A percentile compares a stretch with the other conserved stretches of the same genome.
Evolutionary conservation across 2,888 invertebrate species (phyloP).

Genomic region (Eretmocerus hayati): DNA sequence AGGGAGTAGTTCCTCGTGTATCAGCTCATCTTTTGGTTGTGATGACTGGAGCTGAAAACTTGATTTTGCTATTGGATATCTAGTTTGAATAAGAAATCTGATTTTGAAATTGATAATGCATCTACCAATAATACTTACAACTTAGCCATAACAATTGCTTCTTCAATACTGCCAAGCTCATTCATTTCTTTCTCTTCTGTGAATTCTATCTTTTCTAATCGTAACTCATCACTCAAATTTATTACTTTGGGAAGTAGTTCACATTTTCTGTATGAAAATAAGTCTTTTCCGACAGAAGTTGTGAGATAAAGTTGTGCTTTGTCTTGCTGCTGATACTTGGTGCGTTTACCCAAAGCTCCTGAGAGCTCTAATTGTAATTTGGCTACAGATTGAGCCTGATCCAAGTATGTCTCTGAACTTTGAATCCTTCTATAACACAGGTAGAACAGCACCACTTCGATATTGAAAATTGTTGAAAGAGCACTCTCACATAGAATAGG

Average conservation of each 20-base stretch:
- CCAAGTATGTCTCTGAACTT: constrained; percentile 62
- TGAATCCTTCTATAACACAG: constrained; percentile 67
- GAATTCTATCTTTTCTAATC: constrained; percentile 73
- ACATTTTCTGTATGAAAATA: constrained; percentile 45
- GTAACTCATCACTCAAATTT: constrained; percentile 76
- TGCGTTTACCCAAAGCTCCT: constrained; percentile 83
- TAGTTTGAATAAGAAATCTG: not conserved
- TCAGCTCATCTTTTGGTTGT: constrained; percentile 72
- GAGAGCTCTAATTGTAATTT: constrained; percentile 62
- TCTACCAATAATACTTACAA: constrained; percentile 55
- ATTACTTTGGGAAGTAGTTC: constrained; percentile 59
- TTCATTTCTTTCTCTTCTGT: constrained; percentile 52
- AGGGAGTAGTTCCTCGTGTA: constrained; percentile 74
- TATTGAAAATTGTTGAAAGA: constrained; percentile 46
- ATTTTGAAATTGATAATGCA: not conserved
- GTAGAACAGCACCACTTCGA: constrained; percentile 62
- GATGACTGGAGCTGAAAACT: constrained; percentile 67
- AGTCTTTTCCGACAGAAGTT: constrained; percentile 50
- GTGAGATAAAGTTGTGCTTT: constrained; percentile 76
- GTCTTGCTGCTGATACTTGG: constrained; percentile 76
- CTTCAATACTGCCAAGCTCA: constrained; percentile 62
- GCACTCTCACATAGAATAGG: constrained; percentile 24
- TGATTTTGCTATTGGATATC: too few relatives aligned
- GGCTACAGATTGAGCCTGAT: constrained; percentile 56
- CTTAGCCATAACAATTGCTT: constrained; percentile 70